Base-by-base conservation (phyloP, 1,140 invertebrate species). In the Bombus confusus region DNA sequence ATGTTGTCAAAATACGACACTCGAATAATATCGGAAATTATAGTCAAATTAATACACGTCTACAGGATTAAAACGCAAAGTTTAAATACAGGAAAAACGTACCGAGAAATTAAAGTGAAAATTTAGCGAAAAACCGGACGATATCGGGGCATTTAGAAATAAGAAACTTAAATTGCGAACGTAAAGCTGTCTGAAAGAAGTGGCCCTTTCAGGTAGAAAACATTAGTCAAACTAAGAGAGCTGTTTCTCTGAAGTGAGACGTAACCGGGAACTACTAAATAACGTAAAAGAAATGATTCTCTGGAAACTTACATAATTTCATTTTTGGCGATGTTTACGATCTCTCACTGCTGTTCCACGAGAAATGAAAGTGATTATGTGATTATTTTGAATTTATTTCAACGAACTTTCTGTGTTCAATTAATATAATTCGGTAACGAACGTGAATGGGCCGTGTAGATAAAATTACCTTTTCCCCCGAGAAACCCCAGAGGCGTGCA, bases 311-410 rank as follows among this genome's bases (percentile, higher is more conserved):
- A 37, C 34, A 84, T 37, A 81, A 87, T 90, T 85, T 87, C 82
- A 79, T 62, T 37, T 66, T 52, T 37, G 28, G n/a, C 84, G 9
- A 84, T 77, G 66, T 79, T 87, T 81, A 75, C 88, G 64, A 81
- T 66, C 28, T 57, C n/a, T 41, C 28, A 13, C 64, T 9, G 59
- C 47, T 31, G 64, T 76, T 47, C 9, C 47, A 25, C 52, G 25
- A 25, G 5, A 31, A 34, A 41, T 12, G n/a, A 13, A 66, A 82
- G 68, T n/a, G n/a, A n/a, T n/a, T n/a, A n/a, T 77, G 59, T 22
- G 12, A 47, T 74, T 41, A 74, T n/a, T 75, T 88, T 88, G 83
- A 88, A 89, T 83, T 88, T 86, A 89, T 89, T 79, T 52, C 78
- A 39, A 28, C 18, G 15, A 62, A 78, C 62, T 71, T 85, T 80